Conservation (phyloP, 1,140 invertebrate species). For the Neomicropteryx cornuta region DNA sequence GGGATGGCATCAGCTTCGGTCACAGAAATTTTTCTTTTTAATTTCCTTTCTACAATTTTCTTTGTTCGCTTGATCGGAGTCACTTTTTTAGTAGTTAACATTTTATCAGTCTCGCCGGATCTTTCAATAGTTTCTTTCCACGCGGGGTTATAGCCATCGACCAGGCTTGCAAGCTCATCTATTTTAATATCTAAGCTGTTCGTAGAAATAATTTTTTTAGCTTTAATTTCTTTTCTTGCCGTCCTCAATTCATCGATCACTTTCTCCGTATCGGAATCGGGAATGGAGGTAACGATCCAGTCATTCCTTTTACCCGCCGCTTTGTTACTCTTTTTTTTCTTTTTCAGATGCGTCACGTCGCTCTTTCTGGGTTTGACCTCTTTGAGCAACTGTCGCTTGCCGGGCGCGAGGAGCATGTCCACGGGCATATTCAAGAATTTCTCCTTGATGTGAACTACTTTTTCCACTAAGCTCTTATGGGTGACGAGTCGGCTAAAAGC, state of each 20-base stretch:
- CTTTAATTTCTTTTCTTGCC: not conserved
- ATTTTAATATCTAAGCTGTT: not conserved
- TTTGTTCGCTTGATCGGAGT: not conserved
- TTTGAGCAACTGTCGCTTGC: slow-evolving; percentile 9
- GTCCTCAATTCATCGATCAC: not conserved
- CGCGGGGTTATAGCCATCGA: not conserved
- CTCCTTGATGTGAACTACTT: slow-evolving; percentile 7
- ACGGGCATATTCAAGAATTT: slow-evolving; percentile 9
- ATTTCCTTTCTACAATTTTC: not conserved
- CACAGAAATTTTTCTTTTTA: slow-evolving; percentile 8
- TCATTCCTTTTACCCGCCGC: slow-evolving; percentile 3
- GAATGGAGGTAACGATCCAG: not conserved
- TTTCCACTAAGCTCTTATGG: slow-evolving; percentile 9
- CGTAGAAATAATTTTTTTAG: not conserved
- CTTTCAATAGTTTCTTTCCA: slow-evolving; percentile 4
- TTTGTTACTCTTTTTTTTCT: slow-evolving; percentile 3
- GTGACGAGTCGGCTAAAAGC: slow-evolving; percentile 11
- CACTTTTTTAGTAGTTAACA: not conserved
- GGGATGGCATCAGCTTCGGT: slow-evolving; percentile 5
- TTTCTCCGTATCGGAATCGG: not conserved
- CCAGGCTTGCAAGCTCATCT: not conserved
- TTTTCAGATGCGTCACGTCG: slow-evolving; percentile 1
- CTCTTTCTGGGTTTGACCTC: slow-evolving; percentile 11
- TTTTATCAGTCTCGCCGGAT: slow-evolving; percentile 2
- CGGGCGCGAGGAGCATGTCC: slow-evolving; percentile 10